Percentiles rank a stretch among this genome's conserved stretches.
phyloP scores from a whole-genome alignment of 2,113 vertebrate species.

The Cyanistes caeruleus region DNA sequence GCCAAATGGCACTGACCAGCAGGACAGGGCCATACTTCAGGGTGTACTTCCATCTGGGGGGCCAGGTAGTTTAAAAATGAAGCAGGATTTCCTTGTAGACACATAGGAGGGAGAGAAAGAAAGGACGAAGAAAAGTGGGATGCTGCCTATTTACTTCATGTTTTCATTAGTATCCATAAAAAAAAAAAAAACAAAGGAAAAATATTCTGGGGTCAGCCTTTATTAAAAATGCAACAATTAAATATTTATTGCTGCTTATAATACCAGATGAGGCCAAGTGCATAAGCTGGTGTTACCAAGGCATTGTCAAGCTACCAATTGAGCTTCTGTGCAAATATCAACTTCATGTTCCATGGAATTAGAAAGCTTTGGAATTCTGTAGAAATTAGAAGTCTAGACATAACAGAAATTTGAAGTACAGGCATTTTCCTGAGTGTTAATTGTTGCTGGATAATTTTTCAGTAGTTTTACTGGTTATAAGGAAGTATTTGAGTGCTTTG shows the following conservation, averaged over 20 bases:
- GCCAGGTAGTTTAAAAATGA: background rate
- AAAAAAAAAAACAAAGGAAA: background rate
- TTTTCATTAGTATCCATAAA: background rate
- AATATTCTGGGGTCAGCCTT: background rate
- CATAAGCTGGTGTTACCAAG: background rate
- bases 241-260: conserved; percentile 30
- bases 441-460: background rate
- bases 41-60: background rate
- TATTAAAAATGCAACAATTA: conserved; percentile 6
- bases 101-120: background rate
- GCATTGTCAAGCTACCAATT: background rate
- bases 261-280: background rate
- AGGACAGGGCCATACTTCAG: background rate
- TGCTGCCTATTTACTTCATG: background rate
- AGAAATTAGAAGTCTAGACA: background rate
- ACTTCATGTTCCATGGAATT: background rate
- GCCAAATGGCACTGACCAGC: conserved; percentile 48
- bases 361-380: background rate
- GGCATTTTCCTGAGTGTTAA: background rate
- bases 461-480: background rate
- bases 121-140: background rate
- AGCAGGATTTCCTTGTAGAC: background rate
- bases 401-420: background rate
- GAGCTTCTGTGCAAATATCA: background rate
- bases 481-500: background rate